Conservation (phyloP, 37 sponge, comb jelly and placozoan species). For the Crambe crambe region DNA sequence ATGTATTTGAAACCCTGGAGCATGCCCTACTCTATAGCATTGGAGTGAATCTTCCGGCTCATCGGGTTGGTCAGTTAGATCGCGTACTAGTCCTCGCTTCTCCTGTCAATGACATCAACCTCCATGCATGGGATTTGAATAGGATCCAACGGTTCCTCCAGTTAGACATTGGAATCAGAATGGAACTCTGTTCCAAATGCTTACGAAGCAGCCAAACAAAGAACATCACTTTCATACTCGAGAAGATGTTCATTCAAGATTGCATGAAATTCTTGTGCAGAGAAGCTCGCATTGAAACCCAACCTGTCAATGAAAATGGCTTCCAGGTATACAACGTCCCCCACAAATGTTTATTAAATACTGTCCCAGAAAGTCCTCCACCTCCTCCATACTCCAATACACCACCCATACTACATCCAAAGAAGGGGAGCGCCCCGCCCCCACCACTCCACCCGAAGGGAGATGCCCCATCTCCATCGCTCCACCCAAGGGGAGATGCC, state of each 20-base stretch:
- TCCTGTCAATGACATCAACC: constrained; percentile 58
- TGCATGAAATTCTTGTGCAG: constrained; percentile 52
- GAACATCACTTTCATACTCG: constrained; percentile 43
- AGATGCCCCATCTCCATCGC: no score
- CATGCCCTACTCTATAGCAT: constrained; percentile 64
- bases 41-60: constrained; percentile 48
- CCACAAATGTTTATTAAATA: constrained; percentile 1
- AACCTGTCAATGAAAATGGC: constrained; percentile 25
- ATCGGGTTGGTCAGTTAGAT: constrained; percentile 55
- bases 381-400: background rate
- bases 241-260: constrained; percentile 9
- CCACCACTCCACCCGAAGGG: no score
- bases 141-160: constrained; percentile 40
- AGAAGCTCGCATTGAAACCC: constrained; percentile 27
- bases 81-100: constrained; percentile 59
- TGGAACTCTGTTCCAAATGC: constrained; percentile 56
- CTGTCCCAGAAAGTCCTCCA: background rate
- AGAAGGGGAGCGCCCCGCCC: no score
- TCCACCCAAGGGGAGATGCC: background rate
- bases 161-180: constrained; percentile 52
- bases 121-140: constrained; percentile 66
- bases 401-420: no score
- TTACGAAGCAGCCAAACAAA: background rate
- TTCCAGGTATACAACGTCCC: constrained; percentile 14
- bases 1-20: background rate